Percentiles rank a stretch among this genome's conserved stretches.
Conservation (phyloP, 2,797 vertebrate species). For the Forpus xanthops region DNA sequence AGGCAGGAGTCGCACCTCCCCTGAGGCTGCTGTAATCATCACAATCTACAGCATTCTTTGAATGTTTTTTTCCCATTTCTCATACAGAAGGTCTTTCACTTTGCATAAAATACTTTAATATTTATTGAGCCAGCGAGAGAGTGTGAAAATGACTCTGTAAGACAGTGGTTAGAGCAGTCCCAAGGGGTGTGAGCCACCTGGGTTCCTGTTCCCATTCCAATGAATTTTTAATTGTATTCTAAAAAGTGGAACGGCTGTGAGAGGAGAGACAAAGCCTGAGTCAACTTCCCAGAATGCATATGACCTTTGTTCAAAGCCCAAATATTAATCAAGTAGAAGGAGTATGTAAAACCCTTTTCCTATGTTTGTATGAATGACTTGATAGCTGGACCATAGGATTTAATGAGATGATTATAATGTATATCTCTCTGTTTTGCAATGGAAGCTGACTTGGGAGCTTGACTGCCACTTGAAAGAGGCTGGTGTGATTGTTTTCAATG, state of each 20-base stretch:
- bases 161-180: neutral
- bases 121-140: constrained; percentile 5
- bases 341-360: neutral
- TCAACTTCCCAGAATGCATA: neutral
- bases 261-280: constrained; percentile 15
- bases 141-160: neutral
- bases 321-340: neutral
- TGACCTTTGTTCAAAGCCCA: neutral
- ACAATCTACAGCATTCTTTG: neutral
- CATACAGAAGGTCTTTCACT: neutral
- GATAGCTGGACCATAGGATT: neutral
- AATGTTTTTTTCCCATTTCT: neutral
- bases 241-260: constrained; percentile 40
- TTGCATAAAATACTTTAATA: constrained; percentile 50
- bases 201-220: neutral
- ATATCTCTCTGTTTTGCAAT: neutral
- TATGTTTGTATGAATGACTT: neutral
- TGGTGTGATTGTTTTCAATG: neutral
- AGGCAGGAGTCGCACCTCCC: neutral
- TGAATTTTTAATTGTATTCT: constrained; percentile 59
- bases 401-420: neutral
- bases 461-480: neutral
- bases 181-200: constrained; percentile 28
- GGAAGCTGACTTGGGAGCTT: neutral
- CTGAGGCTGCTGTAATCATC: neutral